phyloP scores from a whole-genome alignment of 2,888 invertebrate genomes.

The Steinernema carpocapsae region DNA sequence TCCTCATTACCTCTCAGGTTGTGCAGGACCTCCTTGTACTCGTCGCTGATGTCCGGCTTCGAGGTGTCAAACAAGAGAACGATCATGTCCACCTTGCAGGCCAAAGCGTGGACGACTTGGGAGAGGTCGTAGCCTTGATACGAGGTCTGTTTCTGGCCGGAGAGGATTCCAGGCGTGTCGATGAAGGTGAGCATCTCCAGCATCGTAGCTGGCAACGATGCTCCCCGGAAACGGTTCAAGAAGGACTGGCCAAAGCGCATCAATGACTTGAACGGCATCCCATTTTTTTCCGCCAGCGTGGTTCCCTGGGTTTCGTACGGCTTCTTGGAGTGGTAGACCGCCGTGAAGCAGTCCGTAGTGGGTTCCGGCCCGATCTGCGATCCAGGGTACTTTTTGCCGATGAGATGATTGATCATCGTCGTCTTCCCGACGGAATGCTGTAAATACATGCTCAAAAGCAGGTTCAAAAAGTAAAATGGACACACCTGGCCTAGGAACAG shows the following conservation, averaged over 20 bases:
- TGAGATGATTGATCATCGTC: slow-evolving; percentile 62
- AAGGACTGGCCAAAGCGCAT: slow-evolving; percentile 39
- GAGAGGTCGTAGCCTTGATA: slow-evolving; percentile 39
- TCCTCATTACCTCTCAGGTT: slow-evolving; percentile 36
- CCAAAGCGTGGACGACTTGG: slow-evolving; percentile 52
- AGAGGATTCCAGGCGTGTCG: slow-evolving; percentile 51
- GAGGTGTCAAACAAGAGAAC: slow-evolving; percentile 55
- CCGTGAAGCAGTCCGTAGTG: slow-evolving; percentile 57
- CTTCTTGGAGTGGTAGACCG: slow-evolving; percentile 18
- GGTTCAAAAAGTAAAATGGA: neutral
- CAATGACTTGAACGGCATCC: slow-evolving; percentile 30
- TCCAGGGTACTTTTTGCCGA: slow-evolving; percentile 53
- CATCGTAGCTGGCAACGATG: slow-evolving; percentile 34
- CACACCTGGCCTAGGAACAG: slow-evolving; percentile 37
- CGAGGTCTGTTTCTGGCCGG: slow-evolving; percentile 46
- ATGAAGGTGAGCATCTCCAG: slow-evolving; percentile 44
- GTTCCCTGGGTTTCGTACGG: slow-evolving; percentile 28
- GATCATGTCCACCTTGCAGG: slow-evolving; percentile 52
- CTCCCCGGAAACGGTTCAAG: slow-evolving; percentile 34
- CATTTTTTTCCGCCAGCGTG: slow-evolving; percentile 17
- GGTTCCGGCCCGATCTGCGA: slow-evolving; percentile 61
- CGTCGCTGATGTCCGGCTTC: slow-evolving; percentile 57
- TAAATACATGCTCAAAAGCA: neutral
- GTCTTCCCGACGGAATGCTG: slow-evolving; percentile 69
- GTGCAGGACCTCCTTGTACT: slow-evolving; percentile 45